Base-by-base conservation (phyloP, 2,113 vertebrate genomes). In the Orycteropus afer region DNA sequence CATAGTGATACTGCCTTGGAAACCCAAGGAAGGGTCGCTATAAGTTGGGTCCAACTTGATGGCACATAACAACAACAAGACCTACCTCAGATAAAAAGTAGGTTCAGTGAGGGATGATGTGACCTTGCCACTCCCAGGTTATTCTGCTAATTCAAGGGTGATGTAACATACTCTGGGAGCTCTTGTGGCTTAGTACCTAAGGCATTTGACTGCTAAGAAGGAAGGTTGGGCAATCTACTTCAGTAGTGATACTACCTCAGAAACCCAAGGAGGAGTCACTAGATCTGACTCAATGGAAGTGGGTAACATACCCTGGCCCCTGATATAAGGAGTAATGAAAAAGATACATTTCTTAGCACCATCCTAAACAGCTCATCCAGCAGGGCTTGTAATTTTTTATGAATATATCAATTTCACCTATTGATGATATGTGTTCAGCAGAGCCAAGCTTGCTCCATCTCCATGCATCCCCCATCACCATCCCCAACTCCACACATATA, bases 381-480 rank as follows among this genome's bases (percentile, higher is more conserved):
- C 90, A 95, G 80, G 87, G 34, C 71, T 84, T 90, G n/a, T 67
- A 93, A 80, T 87, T 96, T 94, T 69, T 85, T 80, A 91, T 2
- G 20, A 90, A 94, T 59, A 27, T 7, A 15, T 90, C 6, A 0
- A 93, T 94, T 86, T 80, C 51, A 65, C 69, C 77, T 96, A 95
- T 90, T 69, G 91, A 97, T 95, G 76, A 65, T 29, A 49, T 49
- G 71, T 73, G 69, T 91, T 91, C 86, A 37, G 65, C 51, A 42
- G 34, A 92, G 78, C 76, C 73, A 49, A 69, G 34, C 65, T 71
- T 93, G 40, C 69, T 87, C 71, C 71, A n/a, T 94, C 95, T 92
- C 65, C 73, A 51, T 22, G 1, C n/a, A 2, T 18, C 27, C 63
- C 42, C 51, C 47, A 9, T 17, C 0, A n/a, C 86, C 49, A 8